Base-by-base conservation (phyloP, 2,888 invertebrate genomes). In the Labia minor region DNA sequence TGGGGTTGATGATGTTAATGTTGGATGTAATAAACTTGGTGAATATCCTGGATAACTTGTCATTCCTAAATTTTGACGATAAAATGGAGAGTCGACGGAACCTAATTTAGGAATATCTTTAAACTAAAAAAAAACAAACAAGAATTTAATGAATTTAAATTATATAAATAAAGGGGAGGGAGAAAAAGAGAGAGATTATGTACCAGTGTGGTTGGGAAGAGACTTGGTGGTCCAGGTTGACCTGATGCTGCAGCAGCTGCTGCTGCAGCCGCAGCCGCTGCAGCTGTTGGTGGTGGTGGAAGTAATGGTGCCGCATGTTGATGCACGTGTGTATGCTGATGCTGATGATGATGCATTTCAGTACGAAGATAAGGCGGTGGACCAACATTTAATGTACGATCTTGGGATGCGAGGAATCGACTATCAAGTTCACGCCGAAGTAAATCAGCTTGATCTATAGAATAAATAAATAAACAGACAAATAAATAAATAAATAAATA, bases 331-430 rank as follows among this genome's bases (percentile, higher is more conserved):
- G 91, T 91, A 78, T 92, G 93, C 76, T 93, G 92, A 80, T 93
- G 93, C 78, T 92, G 92, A 81, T 93, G 93, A 81, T 92, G 92
- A 78, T 92, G 93, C 85, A 92, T 88, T 81, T 92, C 93, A 65
- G 91, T 92, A 74, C 90, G 85, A 75, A 88, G 82, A 72, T 80
- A 82, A 73, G 86, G 86, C 65, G 86, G 82, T 69, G 83, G 75
- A 69, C 75, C 78, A 68, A 78, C 76, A 49, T 70, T 69, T 66
- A 72, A 67, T 6, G 74, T 72, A 64, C 76, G 73, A 69, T 77
- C 77, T 68, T 77, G 77, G 65, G 92, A 90, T 73, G 93, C 92
- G 76, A 95, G 82, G 81, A 95, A 94, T 76, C 95, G 85, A 75
- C 85, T 92, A 81, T 95, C 94, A 73, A 95, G 81, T 80, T 94